Percentiles rank a stretch among this genome's conserved stretches.
Conservation (phyloP, 1,140 invertebrate genomes). For the Mamestra configurata region DNA sequence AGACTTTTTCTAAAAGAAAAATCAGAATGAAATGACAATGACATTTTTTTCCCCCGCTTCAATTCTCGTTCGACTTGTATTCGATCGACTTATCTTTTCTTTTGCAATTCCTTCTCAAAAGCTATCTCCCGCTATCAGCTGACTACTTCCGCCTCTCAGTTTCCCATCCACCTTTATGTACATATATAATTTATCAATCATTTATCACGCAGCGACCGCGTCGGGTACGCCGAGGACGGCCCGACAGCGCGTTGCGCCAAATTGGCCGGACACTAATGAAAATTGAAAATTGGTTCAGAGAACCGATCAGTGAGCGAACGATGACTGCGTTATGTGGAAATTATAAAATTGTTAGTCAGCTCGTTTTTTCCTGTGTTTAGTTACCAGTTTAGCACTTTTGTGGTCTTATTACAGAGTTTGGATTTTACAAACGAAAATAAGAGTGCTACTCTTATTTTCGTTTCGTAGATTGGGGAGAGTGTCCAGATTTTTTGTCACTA, state of each 20-base stretch:
- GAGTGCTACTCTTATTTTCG: too few species aligned
- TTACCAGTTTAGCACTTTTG: background rate
- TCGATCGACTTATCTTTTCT: background rate
- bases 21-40: too few species aligned
- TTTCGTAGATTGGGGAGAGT: too few species aligned
- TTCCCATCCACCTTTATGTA: constrained; percentile 43
- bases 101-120: too few species aligned
- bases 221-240: background rate
- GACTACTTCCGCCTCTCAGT: background rate
- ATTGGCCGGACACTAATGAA: constrained; percentile 32
- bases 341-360: constrained; percentile 1
- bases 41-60: too few species aligned
- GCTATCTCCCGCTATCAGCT: background rate
- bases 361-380: background rate
- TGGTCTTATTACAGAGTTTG: too few species aligned
- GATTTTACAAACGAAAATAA: too few species aligned
- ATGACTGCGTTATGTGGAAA: constrained; percentile 1
- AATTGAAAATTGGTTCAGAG: constrained; percentile 31
- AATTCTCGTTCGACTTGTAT: too few species aligned
- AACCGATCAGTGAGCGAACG: background rate
- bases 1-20: too few species aligned
- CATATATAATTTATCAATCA: constrained; percentile 70
- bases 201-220: constrained; percentile 58
- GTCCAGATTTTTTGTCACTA: too few species aligned
- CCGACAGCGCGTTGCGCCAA: background rate